phyloP scores from a whole-genome alignment of 2,797 vertebrate genomes.

The Carcharodon carcharias region DNA sequence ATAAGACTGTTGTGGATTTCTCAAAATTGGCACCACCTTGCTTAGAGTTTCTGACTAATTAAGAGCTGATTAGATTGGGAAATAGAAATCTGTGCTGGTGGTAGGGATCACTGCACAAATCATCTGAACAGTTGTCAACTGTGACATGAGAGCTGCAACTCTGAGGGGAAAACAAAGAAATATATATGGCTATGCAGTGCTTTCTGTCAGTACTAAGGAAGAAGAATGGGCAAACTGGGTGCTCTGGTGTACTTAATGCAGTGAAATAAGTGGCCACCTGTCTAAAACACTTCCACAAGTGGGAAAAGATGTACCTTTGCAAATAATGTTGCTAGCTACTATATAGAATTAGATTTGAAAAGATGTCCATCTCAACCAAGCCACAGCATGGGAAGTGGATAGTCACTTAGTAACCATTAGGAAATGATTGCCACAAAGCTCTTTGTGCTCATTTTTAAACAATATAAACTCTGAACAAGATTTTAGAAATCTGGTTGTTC shows the following conservation, averaged over 20 bases:
- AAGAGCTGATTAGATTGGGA: slow-evolving; percentile 33
- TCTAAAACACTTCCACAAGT: slow-evolving; percentile 34
- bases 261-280: slow-evolving; percentile 33
- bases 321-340: slow-evolving; percentile 20
- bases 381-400: not conserved
- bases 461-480: not conserved
- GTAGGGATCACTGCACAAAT: not conserved
- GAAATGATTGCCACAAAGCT: not conserved
- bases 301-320: slow-evolving; percentile 19
- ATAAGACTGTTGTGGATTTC: not conserved
- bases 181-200: slow-evolving; percentile 22
- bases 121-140: slow-evolving; percentile 14
- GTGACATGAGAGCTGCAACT: not conserved
- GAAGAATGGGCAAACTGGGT: not conserved
- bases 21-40: not conserved
- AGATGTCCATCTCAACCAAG: not conserved
- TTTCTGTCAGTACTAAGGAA: slow-evolving; percentile 18
- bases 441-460: not conserved
- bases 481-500: slow-evolving; percentile 6
- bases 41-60: slow-evolving; percentile 23
- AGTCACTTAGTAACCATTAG: not conserved
- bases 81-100: not conserved
- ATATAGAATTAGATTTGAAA: not conserved
- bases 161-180: slow-evolving; percentile 4
- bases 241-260: not conserved